Conservation (phyloP, 2,797 vertebrate genomes). For the Channa striata region DNA sequence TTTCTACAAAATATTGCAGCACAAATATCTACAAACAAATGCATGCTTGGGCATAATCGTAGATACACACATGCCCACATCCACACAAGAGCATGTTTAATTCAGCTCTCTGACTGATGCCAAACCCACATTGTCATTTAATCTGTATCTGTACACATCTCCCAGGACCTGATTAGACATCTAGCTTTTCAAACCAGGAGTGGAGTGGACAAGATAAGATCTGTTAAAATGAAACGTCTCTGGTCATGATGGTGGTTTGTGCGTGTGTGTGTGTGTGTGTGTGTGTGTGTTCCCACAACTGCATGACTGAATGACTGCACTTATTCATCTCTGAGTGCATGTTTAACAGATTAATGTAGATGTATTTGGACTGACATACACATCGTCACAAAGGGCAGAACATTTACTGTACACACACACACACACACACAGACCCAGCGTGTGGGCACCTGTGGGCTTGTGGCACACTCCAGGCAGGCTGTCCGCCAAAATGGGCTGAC, state of each 20-base stretch:
- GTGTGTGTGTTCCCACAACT: slow-evolving; percentile 16
- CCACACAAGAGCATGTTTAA: slow-evolving; percentile 54
- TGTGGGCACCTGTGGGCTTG: slow-evolving; percentile 65
- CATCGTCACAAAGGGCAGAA: slow-evolving; percentile 22
- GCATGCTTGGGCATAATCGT: slow-evolving; percentile 12
- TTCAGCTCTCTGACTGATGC: slow-evolving; percentile 62
- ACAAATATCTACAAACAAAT: slow-evolving; percentile 12
- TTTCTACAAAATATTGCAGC: slow-evolving; percentile 12
- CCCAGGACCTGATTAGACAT: slow-evolving; percentile 81
- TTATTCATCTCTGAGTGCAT: slow-evolving; percentile 34
- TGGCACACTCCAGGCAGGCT: slow-evolving; percentile 31
- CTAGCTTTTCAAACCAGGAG: slow-evolving; percentile 65
- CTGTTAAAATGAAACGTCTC: slow-evolving; percentile 64
- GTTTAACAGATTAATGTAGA: slow-evolving; percentile 49
- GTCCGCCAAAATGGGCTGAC: background rate
- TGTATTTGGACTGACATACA: slow-evolving; percentile 43
- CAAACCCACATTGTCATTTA: slow-evolving; percentile 80
- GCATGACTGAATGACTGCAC: slow-evolving; percentile 28
- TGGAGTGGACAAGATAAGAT: slow-evolving; percentile 76
- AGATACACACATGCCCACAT: slow-evolving; percentile 19
- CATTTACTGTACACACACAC: slow-evolving; percentile 13
- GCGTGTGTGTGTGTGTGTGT: background rate
- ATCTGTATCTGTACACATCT: slow-evolving; percentile 83
- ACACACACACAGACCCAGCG: slow-evolving; percentile 19
- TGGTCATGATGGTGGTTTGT: slow-evolving; percentile 49